phyloP scores from a whole-genome alignment of 2,113 vertebrate species.

The Turnix velox region DNA sequence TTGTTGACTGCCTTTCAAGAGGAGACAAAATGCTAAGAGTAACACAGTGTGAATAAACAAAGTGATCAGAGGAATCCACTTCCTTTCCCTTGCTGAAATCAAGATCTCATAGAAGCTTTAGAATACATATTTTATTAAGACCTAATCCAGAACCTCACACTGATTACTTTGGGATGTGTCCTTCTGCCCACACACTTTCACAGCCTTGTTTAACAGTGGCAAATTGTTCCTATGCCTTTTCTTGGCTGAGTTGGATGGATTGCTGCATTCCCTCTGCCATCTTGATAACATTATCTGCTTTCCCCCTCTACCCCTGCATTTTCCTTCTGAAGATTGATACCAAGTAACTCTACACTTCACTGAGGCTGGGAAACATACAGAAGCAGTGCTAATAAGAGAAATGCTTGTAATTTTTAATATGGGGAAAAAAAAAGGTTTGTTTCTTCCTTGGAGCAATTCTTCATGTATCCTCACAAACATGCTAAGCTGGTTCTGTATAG shows the following conservation, averaged over 20 bases:
- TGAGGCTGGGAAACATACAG: neutral
- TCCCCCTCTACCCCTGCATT: neutral
- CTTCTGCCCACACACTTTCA: neutral
- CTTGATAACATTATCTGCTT: neutral
- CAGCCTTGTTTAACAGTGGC: neutral
- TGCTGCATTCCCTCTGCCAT: neutral
- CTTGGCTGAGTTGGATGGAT: neutral
- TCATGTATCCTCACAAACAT: neutral
- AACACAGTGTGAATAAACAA: neutral
- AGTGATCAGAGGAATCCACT: neutral
- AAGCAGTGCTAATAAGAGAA: neutral
- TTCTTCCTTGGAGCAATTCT: neutral
- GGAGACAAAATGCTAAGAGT: neutral
- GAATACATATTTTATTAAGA: neutral
- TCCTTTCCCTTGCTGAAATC: neutral
- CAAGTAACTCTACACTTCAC: neutral
- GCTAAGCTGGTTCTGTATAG: neutral
- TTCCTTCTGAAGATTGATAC: neutral
- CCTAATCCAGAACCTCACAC: neutral
- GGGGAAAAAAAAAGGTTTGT: neutral
- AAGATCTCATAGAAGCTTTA: neutral
- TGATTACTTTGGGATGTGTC: neutral
- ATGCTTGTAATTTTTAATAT: neutral
- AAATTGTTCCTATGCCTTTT: neutral
- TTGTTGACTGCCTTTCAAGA: neutral